Conservation (phyloP, 2,888 invertebrate species). For the Athrips mouffetella region DNA sequence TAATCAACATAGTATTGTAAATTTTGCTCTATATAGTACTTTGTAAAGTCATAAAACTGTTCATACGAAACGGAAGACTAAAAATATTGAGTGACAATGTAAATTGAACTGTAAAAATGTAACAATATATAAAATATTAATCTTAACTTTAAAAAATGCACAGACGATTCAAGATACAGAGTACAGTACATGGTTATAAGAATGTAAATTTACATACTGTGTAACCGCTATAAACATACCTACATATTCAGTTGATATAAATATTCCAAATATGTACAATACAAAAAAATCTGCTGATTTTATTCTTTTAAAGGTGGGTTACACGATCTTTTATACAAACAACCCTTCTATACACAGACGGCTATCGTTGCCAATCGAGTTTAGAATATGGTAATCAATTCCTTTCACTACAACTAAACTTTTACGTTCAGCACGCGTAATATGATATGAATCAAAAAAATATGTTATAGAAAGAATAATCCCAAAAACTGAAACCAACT, state of each 20-base stretch:
- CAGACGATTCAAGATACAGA: background rate
- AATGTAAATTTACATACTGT: no score
- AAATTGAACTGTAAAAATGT: slow-evolving; percentile 12
- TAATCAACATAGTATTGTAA: background rate
- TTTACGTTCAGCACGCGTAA: no score
- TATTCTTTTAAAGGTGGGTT: background rate
- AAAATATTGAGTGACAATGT: slow-evolving; percentile 11
- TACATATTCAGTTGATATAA: background rate
- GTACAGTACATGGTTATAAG: background rate
- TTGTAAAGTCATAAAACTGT: background rate
- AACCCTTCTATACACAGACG: no score
- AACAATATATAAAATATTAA: slow-evolving; percentile 11
- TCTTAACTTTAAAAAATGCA: slow-evolving; percentile 12
- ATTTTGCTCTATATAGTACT: background rate
- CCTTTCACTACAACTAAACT: no score
- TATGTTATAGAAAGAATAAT: no score
- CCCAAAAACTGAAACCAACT: no score
- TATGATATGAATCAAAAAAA: no score
- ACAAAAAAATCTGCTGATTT: slow-evolving; percentile 2
- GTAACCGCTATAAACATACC: no score
- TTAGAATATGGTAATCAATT: no score
- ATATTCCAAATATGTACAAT: background rate
- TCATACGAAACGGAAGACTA: slow-evolving; percentile 31
- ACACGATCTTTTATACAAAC: background rate
- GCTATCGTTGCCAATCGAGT: no score